phyloP scores from a whole-genome alignment of 2,888 invertebrate genomes.

The Sinotaia quadrata region DNA sequence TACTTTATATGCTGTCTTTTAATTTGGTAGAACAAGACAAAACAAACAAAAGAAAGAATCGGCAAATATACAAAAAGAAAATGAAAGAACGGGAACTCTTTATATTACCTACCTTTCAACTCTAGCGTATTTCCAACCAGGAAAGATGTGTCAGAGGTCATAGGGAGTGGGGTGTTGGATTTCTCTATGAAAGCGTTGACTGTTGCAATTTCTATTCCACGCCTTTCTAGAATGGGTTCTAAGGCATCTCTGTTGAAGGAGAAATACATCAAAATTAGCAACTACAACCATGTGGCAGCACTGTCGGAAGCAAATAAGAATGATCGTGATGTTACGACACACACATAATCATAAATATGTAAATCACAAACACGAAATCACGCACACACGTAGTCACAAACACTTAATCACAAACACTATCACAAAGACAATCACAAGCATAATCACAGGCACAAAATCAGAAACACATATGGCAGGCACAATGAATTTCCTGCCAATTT shows the following conservation, averaged over 20 bases:
- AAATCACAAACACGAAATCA: not conserved
- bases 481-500: too few relatives aligned
- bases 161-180: constrained; percentile 78
- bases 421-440: too few relatives aligned
- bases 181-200: constrained; percentile 80
- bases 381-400: not conserved
- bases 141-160: constrained; percentile 78
- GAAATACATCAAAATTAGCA: not conserved
- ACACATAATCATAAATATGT: not conserved
- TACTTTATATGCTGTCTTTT: too few relatives aligned
- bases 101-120: constrained; percentile 76
- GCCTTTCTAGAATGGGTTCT: constrained; percentile 76
- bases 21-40: not conserved
- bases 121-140: constrained; percentile 80
- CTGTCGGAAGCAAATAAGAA: too few relatives aligned
- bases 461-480: too few relatives aligned
- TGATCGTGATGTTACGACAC: too few relatives aligned
- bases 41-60: not conserved
- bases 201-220: constrained; percentile 78
- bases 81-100: too few relatives aligned
- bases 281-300: too few relatives aligned
- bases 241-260: constrained; percentile 50
- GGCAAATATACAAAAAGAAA: not conserved
- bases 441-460: too few relatives aligned
- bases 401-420: not conserved